Percentiles rank a stretch among this genome's conserved stretches.
phyloP scores from a whole-genome alignment of 2,797 vertebrate species.

The Danionella dracula region DNA sequence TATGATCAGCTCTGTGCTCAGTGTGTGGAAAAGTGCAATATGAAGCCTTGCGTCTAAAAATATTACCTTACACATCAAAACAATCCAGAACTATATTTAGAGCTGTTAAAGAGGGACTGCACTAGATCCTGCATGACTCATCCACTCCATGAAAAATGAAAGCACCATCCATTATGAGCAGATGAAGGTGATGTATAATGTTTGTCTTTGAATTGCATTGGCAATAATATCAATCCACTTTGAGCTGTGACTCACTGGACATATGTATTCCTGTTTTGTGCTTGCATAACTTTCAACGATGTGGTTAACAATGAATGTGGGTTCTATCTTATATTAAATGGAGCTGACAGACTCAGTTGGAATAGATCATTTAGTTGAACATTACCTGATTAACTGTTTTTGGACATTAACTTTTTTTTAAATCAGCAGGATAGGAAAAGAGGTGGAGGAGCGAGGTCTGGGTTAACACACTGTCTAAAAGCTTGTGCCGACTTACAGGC shows the following conservation, averaged over 20 bases:
- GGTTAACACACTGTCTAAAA: conserved; percentile 26
- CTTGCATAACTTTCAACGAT: not conserved
- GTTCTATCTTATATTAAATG: conserved; percentile 10
- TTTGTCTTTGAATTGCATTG: conserved; percentile 18
- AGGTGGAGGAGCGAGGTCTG: conserved; percentile 2
- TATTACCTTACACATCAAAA: conserved; percentile 28
- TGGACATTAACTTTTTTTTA: conserved; percentile 5
- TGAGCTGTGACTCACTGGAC: not conserved
- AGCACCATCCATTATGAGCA: conserved; percentile 2
- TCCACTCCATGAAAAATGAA: conserved; percentile 14
- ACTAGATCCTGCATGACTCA: conserved; percentile 40
- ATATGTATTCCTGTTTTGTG: not conserved
- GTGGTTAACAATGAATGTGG: conserved; percentile 6
- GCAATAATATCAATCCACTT: conserved; percentile 14
- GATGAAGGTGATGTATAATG: conserved; percentile 23
- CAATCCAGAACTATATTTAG: conserved; percentile 37
- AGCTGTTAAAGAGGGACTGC: conserved; percentile 25
- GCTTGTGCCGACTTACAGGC: conserved; percentile 23
- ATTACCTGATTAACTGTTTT: not conserved
- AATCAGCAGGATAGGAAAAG: not conserved
- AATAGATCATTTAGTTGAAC: not conserved
- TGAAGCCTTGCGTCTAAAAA: conserved; percentile 30
- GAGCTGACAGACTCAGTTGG: not conserved
- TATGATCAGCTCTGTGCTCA: not conserved
- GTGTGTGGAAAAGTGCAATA: not conserved